Evolutionary conservation across 2,797 vertebrate species (phyloP).

Genomic region (Margarornis squamiger): DNA sequence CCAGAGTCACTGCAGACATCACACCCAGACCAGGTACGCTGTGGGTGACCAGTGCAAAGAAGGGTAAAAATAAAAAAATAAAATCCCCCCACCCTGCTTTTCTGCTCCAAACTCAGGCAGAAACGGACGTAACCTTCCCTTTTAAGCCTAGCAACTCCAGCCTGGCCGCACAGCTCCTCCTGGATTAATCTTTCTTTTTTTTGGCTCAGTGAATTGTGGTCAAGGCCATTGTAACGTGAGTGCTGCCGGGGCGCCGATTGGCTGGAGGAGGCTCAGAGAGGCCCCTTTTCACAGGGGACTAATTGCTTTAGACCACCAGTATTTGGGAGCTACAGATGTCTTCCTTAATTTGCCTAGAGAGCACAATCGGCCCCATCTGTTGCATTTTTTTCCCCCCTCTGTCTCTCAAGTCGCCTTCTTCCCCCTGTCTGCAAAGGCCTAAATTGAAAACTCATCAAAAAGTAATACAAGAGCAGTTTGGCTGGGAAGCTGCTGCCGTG

Average conservation of each 20-base stretch:
- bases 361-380: conserved; percentile 99
- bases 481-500: conserved; percentile 87
- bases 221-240: conserved; percentile 89
- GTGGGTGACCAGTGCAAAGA: not conserved
- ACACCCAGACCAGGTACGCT: not conserved
- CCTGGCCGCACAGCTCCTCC: conserved; percentile 76
- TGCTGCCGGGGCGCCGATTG: conserved; percentile 81
- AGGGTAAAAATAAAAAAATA: not conserved
- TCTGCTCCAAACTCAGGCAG: conserved; percentile 54
- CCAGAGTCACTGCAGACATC: not conserved
- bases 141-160: conserved; percentile 76
- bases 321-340: conserved; percentile 97
- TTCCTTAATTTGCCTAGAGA: conserved; percentile 95
- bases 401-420: conserved; percentile 79
- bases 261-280: conserved; percentile 82
- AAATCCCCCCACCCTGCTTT: not conserved
- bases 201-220: conserved; percentile 88
- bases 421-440: conserved; percentile 87
- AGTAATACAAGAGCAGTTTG: conserved; percentile 99
- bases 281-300: conserved; percentile 87
- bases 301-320: conserved; percentile 93
- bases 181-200: conserved; percentile 86
- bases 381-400: conserved; percentile 87
- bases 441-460: conserved; percentile 99
- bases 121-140: conserved; percentile 71